Percentiles rank a stretch among this genome's conserved stretches.
Conservation (phyloP, 2,113 vertebrate genomes). For the Suricata suricatta region DNA sequence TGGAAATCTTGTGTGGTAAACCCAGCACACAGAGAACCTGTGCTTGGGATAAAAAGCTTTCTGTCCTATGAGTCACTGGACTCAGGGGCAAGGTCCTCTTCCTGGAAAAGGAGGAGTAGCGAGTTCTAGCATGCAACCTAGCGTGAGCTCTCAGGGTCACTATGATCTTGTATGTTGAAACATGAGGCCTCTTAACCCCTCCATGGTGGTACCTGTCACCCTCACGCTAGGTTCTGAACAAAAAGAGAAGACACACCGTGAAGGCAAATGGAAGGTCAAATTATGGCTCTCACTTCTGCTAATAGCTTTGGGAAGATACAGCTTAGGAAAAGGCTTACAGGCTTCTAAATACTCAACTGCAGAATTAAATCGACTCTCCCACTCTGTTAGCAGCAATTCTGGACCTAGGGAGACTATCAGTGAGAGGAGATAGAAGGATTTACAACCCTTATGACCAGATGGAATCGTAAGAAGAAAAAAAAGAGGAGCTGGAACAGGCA, state of each 20-base stretch:
- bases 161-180: not conserved
- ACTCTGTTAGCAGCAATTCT: not conserved
- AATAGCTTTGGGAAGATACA: not conserved
- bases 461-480: not conserved
- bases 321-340: not conserved
- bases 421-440: not conserved
- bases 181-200: not conserved
- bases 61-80: not conserved
- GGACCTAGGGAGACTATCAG: not conserved
- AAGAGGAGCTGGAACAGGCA: not conserved
- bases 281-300: not conserved
- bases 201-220: not conserved
- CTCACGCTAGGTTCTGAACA: not conserved
- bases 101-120: not conserved
- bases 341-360: not conserved
- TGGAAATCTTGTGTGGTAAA: not conserved
- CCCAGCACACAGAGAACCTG: not conserved
- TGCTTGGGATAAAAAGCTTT: not conserved
- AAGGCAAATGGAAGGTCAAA: not conserved
- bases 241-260: not conserved
- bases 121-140: not conserved
- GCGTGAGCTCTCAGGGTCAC: not conserved
- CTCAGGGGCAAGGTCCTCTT: not conserved
- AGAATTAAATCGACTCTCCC: not conserved
- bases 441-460: not conserved